Base-by-base conservation (phyloP, 2,797 vertebrate genomes). In the Artibeus jamaicensis region DNA sequence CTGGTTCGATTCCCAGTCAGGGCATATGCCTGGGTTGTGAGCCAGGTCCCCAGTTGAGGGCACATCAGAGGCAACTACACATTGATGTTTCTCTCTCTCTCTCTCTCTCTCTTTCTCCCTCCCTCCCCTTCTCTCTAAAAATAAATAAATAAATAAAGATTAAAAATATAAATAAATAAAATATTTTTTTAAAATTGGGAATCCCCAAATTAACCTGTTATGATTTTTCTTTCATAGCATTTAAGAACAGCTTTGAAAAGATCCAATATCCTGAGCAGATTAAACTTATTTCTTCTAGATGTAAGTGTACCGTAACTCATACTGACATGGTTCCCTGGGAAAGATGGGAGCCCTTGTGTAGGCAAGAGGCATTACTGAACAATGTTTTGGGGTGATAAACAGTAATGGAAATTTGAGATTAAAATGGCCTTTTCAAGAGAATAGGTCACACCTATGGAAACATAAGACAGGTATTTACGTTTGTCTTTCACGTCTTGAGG, bases 341-440 rank as follows among this genome's bases (percentile, higher is more conserved):
- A 96, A 82, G 91, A 93, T 16, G 50, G 12, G 14, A 59, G 89
- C 37, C 55, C 50, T 81, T 84, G 26, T 67, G 70, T n/a, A 95
- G 57, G 5, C 8, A 84, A 68, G 59, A 92, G 5, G 78, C 81
- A 89, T 62, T 78, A 86, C 39, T 81, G 65, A 97, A 95, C 65
- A 92, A 77, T 83, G 86, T 81, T 95, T 96, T 95, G 74, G 73
- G 57, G 73, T 94, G 95, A 84, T 82, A 97, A 91, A 68, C 46
- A 96, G 39, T 90, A 81, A 94, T 34, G 68, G 48, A 96, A 93
- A 96, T 94, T 93, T 94, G 86, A 96, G 88, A 91, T 77, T 74
- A 76, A 96, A 83, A 95, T 93, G 76, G 46, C 65, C 70, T 95
- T 97, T 97, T 89, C 89, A 95, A 94, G 94, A 37, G 81, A 87